Percentiles rank a stretch among this genome's conserved stretches.
phyloP scores from a whole-genome alignment of 2,888 invertebrate genomes.

The Oxycera nigricornis region DNA sequence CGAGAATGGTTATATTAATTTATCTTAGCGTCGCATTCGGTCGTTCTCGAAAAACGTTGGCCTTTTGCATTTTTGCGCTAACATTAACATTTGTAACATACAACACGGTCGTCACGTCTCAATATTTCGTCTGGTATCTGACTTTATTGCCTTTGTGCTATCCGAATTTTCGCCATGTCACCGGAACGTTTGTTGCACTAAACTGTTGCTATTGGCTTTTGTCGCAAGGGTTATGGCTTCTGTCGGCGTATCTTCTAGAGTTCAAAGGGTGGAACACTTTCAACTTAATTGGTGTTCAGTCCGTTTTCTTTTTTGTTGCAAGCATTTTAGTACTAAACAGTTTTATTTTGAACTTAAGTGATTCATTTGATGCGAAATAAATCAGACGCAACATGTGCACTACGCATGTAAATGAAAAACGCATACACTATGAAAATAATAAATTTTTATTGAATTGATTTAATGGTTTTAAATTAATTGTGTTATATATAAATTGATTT shows the following conservation, averaged over 20 bases:
- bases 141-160: constrained; percentile 84
- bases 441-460: too few relatives aligned
- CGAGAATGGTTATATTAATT: constrained; percentile 73
- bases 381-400: too few relatives aligned
- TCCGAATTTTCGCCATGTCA: constrained; percentile 70
- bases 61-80: constrained; percentile 84
- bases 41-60: constrained; percentile 71
- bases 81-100: constrained; percentile 89
- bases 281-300: constrained; percentile 81
- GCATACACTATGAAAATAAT: too few relatives aligned
- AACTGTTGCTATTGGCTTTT: constrained; percentile 68
- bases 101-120: constrained; percentile 96
- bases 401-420: too few relatives aligned
- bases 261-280: constrained; percentile 88
- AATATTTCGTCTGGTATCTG: constrained; percentile 97
- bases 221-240: constrained; percentile 86
- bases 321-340: constrained; percentile 76
- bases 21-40: constrained; percentile 74
- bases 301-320: constrained; percentile 81
- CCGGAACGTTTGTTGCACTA: constrained; percentile 64
- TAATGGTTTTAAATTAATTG: too few relatives aligned
- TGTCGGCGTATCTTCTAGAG: constrained; percentile 90
- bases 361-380: too few relatives aligned
- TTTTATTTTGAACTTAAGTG: constrained; percentile 53
- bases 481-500: too few relatives aligned